phyloP scores from a whole-genome alignment of 2,797 vertebrate species.

The Phyllotis vaccarum region DNA sequence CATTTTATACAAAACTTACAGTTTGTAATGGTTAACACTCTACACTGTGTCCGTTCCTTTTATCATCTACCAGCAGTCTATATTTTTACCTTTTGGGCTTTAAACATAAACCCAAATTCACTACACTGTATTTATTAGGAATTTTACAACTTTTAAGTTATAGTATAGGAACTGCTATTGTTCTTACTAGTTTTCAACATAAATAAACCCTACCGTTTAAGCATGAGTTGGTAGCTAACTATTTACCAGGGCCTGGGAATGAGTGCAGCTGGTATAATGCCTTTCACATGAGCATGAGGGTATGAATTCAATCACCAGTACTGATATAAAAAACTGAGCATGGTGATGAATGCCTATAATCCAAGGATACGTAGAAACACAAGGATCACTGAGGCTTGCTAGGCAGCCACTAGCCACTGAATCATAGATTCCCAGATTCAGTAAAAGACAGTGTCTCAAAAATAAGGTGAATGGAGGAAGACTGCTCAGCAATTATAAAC shows the following conservation, averaged over 20 bases:
- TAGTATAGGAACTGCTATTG: neutral
- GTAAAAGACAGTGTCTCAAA: neutral
- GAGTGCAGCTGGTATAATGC: neutral
- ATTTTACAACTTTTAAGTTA: neutral
- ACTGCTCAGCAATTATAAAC: neutral
- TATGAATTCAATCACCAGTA: neutral
- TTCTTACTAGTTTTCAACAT: slow-evolving; percentile 10
- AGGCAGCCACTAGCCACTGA: neutral
- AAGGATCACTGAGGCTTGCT: neutral
- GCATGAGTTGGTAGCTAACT: neutral
- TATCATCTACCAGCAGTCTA: neutral
- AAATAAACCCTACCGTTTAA: neutral
- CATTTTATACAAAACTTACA: neutral
- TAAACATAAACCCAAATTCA: neutral
- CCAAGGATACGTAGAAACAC: neutral
- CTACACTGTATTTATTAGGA: neutral
- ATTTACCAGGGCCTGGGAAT: neutral
- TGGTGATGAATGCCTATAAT: neutral
- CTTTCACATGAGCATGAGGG: neutral
- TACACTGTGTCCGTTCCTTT: neutral
- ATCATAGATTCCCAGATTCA: neutral
- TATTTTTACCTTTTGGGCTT: neutral
- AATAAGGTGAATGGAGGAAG: neutral
- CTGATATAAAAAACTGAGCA: no score
- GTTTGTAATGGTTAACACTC: neutral